Base-by-base conservation (phyloP, 2,888 invertebrate species). In the Cephus sareptanus region DNA sequence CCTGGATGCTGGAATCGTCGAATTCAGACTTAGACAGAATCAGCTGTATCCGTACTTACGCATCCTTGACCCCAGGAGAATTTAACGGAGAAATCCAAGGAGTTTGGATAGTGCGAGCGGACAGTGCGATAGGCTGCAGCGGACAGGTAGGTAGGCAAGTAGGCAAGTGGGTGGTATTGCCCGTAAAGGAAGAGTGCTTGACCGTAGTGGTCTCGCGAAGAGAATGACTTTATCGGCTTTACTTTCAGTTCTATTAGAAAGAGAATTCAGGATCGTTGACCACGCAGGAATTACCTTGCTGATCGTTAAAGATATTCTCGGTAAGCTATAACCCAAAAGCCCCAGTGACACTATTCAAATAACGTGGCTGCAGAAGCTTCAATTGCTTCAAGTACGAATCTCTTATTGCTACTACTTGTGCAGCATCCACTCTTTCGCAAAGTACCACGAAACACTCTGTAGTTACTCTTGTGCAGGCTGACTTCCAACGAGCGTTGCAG, bases 401-500 rank as follows among this genome's bases (percentile, higher is more conserved):
- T 56, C 23, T 56, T 56, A 56, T 56, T 9, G 56, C 56, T 23
- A 56, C 56, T 56, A 9, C 23, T 23, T 9, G 56, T 9, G 56
- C 56, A 23, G 56, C 56, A 56, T 56, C 56, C 56, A 56, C 56
- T 56, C 23, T 9, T 23, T 56, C 23, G 56, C 23, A 23, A 23
- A 56, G 56, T 23, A 56, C 56, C 56, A 56, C 56, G 56, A 56
- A 23, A 56, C 56, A 56, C 56, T 56, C 56, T 56, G 56, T 56
- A 56, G 40, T 40, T 15, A 40, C 40, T 40, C 40, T 40, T 40
- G 40, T 40, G 40, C 15, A 23, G 56, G 56, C 56, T 23, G 56
- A 56, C 56, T 56, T 56, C 9, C 56, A 56, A 56, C 71, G 71
- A 34, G 71, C 71, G 74, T 30, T 74, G 11, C 74, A 35, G 74